Percentiles rank a stretch among this genome's conserved stretches.
These are phyloP conservation scores for Cichladusa arquata DNA, from an alignment of 2,113 vertebrate species.

Conservation along the genomic window DNA sequence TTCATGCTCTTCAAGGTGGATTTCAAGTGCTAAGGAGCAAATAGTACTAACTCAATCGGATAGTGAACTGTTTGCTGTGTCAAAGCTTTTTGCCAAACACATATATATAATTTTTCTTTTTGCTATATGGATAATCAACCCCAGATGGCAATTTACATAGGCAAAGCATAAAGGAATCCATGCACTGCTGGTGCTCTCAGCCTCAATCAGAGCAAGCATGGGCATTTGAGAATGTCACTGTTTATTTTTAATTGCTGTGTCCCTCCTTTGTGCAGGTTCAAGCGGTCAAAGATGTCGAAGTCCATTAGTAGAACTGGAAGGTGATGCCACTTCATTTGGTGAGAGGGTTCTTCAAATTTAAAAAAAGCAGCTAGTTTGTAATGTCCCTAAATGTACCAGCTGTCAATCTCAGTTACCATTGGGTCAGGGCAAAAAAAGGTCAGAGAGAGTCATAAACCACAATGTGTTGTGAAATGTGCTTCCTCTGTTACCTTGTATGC, in stretches of 20 bases:
- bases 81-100: constrained; percentile 63
- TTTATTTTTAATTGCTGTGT: constrained; percentile 77
- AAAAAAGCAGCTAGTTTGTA: constrained; percentile 56
- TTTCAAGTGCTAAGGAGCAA: constrained; percentile 17
- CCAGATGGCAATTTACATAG: constrained; percentile 74
- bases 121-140: constrained; percentile 67
- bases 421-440: constrained; percentile 60
- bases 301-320: constrained; percentile 67
- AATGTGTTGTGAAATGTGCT: constrained; percentile 57
- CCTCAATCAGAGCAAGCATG: constrained; percentile 59
- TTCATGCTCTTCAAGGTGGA: constrained; percentile 51
- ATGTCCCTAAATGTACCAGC: constrained; percentile 52
- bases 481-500: constrained; percentile 19
- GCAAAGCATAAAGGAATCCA: constrained; percentile 63
- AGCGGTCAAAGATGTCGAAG: constrained; percentile 72
- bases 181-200: constrained; percentile 54
- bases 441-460: constrained; percentile 46
- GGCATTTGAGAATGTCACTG: constrained; percentile 69
- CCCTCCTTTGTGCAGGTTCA: constrained; percentile 71
- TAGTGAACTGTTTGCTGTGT: constrained; percentile 51
- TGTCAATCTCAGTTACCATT: constrained; percentile 59
- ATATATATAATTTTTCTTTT: constrained; percentile 53
- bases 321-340: constrained; percentile 62
- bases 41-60: constrained; percentile 21
- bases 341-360: constrained; percentile 55